Evolutionary conservation across 2,797 vertebrate species (phyloP).

Genomic region (Gallinago stenura): DNA sequence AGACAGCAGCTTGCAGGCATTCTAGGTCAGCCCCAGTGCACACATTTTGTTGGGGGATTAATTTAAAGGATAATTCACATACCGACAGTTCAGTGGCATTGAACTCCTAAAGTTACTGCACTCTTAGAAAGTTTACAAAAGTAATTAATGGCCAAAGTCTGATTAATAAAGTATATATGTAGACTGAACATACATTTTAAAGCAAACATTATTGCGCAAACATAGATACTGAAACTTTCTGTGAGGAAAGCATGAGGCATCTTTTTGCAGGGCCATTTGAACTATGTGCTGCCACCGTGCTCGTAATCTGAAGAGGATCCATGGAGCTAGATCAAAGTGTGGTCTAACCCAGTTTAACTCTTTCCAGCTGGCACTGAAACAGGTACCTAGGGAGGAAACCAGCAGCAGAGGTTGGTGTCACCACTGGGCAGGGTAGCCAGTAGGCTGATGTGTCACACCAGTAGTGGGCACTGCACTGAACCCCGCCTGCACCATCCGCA

Average conservation of each 20-base stretch:
- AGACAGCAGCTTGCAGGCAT: background rate
- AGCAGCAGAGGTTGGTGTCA: background rate
- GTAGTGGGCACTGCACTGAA: background rate
- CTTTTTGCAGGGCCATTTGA: background rate
- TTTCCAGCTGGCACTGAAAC: background rate
- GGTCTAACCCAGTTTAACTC: background rate
- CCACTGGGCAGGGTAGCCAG: background rate
- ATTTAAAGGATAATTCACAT: background rate
- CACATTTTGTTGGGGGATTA: background rate
- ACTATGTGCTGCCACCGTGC: background rate
- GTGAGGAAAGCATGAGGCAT: background rate
- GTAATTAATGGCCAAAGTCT: background rate
- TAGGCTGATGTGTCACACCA: background rate
- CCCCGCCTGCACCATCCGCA: fast-evolving
- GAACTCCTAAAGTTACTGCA: background rate
- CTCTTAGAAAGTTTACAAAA: background rate
- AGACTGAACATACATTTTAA: background rate
- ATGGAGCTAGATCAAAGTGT: background rate
- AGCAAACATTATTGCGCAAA: background rate
- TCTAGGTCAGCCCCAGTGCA: background rate
- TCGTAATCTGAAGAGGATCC: background rate
- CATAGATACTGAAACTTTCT: background rate
- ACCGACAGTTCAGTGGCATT: background rate
- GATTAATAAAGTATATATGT: background rate
- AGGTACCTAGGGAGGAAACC: background rate